These are phyloP conservation scores for Ditylenchus weischeri DNA, from an alignment of 2,888 invertebrate genomes.

Conservation along the genomic window DNA sequence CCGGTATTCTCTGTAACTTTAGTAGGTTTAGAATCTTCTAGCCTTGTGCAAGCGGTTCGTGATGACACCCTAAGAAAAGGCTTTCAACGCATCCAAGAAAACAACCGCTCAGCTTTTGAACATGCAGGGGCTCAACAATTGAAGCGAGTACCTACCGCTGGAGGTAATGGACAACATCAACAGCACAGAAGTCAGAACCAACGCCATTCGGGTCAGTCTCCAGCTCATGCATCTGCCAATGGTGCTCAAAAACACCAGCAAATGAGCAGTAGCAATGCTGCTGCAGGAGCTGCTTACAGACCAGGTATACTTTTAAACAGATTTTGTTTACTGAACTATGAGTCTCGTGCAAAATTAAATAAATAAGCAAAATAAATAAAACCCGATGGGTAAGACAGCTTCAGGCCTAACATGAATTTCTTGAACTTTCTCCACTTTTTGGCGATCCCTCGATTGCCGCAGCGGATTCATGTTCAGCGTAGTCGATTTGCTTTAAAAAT, in stretches of 20 bases:
- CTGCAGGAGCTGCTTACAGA: slow-evolving; percentile 10
- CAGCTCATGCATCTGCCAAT: slow-evolving; percentile 15
- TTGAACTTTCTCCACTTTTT: too few species aligned
- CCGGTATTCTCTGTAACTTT: too few species aligned
- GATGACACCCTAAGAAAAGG: slow-evolving; percentile 93
- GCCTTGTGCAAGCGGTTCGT: slow-evolving; percentile 82
- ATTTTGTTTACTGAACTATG: too few species aligned
- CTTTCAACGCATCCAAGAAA: slow-evolving; percentile 91
- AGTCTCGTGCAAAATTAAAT: too few species aligned
- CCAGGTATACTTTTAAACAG: background rate
- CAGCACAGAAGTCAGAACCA: slow-evolving; percentile 24
- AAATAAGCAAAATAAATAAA: too few species aligned
- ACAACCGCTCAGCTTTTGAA: slow-evolving; percentile 45
- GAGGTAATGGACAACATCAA: slow-evolving; percentile 17
- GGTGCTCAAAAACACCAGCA: slow-evolving; percentile 13
- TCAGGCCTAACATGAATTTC: too few species aligned
- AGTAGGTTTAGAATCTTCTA: slow-evolving; percentile 59
- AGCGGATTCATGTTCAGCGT: too few species aligned
- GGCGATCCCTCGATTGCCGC: too few species aligned
- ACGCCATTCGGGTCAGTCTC: slow-evolving; percentile 14
- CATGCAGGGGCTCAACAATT: slow-evolving; percentile 47
- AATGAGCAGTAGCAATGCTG: background rate
- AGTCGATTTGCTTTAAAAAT: too few species aligned
- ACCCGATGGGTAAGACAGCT: too few species aligned
- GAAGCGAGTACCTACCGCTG: slow-evolving; percentile 41